phyloP scores from a whole-genome alignment of 30 jellyfish, hydroid and myxozoan species.

The Hydractinia symbiolongicarpus region DNA sequence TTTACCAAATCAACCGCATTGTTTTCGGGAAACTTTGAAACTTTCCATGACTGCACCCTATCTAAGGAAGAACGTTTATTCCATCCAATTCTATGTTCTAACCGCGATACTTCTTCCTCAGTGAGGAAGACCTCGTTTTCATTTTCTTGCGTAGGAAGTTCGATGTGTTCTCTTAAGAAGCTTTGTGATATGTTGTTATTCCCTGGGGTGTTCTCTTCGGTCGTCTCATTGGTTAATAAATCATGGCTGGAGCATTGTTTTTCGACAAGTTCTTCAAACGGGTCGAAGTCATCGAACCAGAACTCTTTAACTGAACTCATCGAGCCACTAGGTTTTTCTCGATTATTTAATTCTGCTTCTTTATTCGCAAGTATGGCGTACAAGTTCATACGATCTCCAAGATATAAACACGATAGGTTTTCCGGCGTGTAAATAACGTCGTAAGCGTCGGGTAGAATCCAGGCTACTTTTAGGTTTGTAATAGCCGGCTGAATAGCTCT shows the following conservation, averaged over 20 bases:
- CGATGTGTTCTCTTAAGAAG: not conserved
- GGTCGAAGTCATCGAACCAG: conserved; percentile 82
- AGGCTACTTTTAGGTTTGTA: conserved; percentile 83
- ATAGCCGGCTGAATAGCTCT: conserved; percentile 70
- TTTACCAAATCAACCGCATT: conserved; percentile 42
- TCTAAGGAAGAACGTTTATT: conserved; percentile 79
- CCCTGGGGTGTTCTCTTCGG: conserved; percentile 15
- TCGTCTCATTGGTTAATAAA: conserved; percentile 29
- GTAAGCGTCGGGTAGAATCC: conserved; percentile 97
- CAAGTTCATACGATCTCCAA: conserved; percentile 72
- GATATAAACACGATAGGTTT: conserved; percentile 60
- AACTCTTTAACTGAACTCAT: conserved; percentile 78
- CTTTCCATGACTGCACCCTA: conserved; percentile 87
- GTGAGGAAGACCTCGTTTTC: conserved; percentile 63
- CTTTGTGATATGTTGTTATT: not conserved
- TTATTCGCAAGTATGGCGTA: conserved; percentile 87
- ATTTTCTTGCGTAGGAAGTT: not conserved
- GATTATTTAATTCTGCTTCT: conserved; percentile 41
- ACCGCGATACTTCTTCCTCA: conserved; percentile 88
- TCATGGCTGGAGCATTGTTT: conserved; percentile 27
- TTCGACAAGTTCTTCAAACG: conserved; percentile 13
- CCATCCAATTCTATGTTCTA: conserved; percentile 35
- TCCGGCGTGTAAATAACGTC: conserved; percentile 98
- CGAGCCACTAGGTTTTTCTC: conserved; percentile 61
- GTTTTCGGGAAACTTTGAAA: conserved; percentile 64